phyloP scores from a whole-genome alignment of 35 echinoderm and acorn worm species.

The Strongylocentrotus purpuratus region DNA sequence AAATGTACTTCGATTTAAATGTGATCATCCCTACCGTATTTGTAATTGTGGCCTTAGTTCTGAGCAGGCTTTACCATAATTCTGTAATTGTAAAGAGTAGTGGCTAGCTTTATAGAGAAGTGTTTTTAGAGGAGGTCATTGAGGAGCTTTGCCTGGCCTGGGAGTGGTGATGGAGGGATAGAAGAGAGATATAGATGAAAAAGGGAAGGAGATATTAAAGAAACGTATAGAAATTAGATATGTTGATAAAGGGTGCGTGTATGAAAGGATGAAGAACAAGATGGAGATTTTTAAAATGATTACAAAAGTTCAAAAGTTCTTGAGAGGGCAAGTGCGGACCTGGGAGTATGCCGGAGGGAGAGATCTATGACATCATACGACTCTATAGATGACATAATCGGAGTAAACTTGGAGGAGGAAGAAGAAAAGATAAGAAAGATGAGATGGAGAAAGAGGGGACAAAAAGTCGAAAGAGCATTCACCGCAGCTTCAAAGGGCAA shows the following conservation, averaged over 20 bases:
- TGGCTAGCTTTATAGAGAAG: not conserved
- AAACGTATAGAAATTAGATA: not conserved
- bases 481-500: not conserved
- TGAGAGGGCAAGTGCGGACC: not conserved
- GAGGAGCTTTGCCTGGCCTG: not conserved
- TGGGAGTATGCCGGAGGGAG: not conserved
- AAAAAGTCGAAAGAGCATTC: constrained; percentile 1
- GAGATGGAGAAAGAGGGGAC: not conserved
- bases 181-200: not conserved
- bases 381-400: not conserved
- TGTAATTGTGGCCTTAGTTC: not conserved
- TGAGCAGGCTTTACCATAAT: too few species aligned
- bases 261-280: not conserved
- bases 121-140: not conserved
- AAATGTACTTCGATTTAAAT: not conserved
- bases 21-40: not conserved
- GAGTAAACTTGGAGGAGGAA: not conserved
- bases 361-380: not conserved
- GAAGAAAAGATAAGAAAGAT: not conserved
- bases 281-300: not conserved
- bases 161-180: not conserved
- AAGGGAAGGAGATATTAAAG: not conserved
- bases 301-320: not conserved
- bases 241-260: not conserved
- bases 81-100: too few species aligned